Conservation (phyloP, 1,140 invertebrate species). For the Nephila pilipes region DNA sequence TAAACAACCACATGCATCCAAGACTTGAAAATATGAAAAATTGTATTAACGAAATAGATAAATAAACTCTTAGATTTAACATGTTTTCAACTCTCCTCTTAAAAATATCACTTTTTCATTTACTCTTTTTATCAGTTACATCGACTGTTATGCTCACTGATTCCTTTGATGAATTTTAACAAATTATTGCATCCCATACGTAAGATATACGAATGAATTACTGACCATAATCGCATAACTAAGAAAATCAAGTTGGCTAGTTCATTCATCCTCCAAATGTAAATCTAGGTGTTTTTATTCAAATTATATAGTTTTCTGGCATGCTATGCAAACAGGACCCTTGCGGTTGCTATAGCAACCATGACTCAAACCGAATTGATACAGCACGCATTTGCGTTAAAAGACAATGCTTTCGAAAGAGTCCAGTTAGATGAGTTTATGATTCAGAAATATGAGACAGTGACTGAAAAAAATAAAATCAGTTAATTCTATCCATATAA, state of each 20-base stretch:
- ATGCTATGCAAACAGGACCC: slow-evolving; percentile 56
- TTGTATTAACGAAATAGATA: neutral
- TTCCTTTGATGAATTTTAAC: neutral
- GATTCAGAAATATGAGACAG: neutral
- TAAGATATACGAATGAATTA: neutral
- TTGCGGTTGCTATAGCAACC: slow-evolving; percentile 41
- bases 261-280: neutral
- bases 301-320: neutral
- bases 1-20: neutral
- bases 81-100: too few relatives aligned
- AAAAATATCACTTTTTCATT: too few relatives aligned
- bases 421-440: neutral
- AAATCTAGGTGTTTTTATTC: slow-evolving; percentile 5
- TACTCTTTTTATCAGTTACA: too few relatives aligned
- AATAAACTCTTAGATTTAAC: too few relatives aligned
- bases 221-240: neutral
- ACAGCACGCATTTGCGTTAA: slow-evolving; percentile 43
- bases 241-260: neutral
- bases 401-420: slow-evolving; percentile 4
- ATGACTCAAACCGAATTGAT: slow-evolving; percentile 66
- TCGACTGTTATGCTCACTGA: neutral
- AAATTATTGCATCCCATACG: neutral
- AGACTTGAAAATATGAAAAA: neutral
- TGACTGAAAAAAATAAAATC: neutral
- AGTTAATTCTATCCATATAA: neutral